Evolutionary conservation across 2,113 vertebrate species (phyloP).

Genomic region (Nicator chloris): DNA sequence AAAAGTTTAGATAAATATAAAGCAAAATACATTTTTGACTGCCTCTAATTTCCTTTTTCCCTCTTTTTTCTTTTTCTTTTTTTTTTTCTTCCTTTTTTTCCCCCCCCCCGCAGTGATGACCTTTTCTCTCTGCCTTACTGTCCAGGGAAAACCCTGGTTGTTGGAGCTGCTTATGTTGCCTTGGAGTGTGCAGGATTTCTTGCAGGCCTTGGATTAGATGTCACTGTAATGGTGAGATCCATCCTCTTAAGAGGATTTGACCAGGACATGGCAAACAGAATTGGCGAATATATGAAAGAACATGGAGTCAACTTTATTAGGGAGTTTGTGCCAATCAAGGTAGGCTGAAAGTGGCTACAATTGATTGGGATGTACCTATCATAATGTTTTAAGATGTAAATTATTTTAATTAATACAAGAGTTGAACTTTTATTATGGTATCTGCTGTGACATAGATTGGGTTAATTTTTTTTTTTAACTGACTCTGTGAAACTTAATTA

Average conservation of each 20-base stretch:
- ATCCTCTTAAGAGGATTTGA: constrained; percentile 82
- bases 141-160: constrained; percentile 80
- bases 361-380: not conserved
- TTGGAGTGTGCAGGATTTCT: constrained; percentile 84
- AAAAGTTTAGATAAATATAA: not conserved
- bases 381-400: not conserved
- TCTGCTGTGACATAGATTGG: not conserved
- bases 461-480: not conserved
- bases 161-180: constrained; percentile 83
- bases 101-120: constrained; percentile 82
- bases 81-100: not conserved
- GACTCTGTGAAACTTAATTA: not conserved
- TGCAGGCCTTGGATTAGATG: constrained; percentile 77
- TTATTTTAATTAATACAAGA: not conserved
- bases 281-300: constrained; percentile 79
- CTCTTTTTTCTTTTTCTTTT: not conserved
- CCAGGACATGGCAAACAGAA: constrained; percentile 80
- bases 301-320: constrained; percentile 78
- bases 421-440: not conserved
- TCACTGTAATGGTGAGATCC: constrained; percentile 82
- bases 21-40: not conserved
- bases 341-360: constrained; percentile 30
- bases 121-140: constrained; percentile 81
- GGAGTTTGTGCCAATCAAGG: constrained; percentile 76
- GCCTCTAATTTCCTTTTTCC: not conserved